A percentile compares a stretch with the other conserved stretches of the same genome.
phyloP scores from a whole-genome alignment of 2,113 vertebrate genomes.

The Henicopernis longicauda region DNA sequence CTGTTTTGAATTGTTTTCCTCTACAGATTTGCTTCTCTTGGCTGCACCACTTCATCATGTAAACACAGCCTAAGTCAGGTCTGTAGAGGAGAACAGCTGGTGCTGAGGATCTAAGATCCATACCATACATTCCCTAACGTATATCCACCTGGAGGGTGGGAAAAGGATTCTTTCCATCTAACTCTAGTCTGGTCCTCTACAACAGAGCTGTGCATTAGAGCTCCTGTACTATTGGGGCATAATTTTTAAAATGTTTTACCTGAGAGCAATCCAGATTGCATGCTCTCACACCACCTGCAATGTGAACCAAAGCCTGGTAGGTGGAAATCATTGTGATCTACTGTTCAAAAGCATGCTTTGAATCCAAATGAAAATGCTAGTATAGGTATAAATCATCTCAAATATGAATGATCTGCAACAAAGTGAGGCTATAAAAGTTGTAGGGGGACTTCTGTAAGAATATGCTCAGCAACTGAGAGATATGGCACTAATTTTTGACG shows the following conservation, averaged over 20 bases:
- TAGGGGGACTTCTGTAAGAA: neutral
- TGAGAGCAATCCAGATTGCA: neutral
- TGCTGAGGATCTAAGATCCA: neutral
- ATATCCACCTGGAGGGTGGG: neutral
- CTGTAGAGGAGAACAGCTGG: neutral
- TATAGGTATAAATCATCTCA: neutral
- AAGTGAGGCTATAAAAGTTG: neutral
- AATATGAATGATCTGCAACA: neutral
- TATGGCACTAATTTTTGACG: neutral
- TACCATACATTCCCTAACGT: neutral
- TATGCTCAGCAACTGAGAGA: neutral
- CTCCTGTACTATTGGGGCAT: neutral
- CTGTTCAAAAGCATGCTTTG: neutral
- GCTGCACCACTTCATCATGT: neutral
- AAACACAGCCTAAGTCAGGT: neutral
- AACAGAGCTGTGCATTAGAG: neutral
- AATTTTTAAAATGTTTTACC: neutral
- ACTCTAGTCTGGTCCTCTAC: neutral
- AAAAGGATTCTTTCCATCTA: neutral
- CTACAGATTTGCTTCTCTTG: neutral
- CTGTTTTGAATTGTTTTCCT: slow-evolving; percentile 6
- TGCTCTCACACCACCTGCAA: neutral
- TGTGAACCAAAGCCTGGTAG: neutral
- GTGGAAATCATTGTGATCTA: neutral
- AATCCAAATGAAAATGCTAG: neutral